Percentiles rank a stretch among this genome's conserved stretches.
Evolutionary conservation across 2,113 vertebrate genomes (phyloP).

Genomic region (Bettongia penicillata): DNA sequence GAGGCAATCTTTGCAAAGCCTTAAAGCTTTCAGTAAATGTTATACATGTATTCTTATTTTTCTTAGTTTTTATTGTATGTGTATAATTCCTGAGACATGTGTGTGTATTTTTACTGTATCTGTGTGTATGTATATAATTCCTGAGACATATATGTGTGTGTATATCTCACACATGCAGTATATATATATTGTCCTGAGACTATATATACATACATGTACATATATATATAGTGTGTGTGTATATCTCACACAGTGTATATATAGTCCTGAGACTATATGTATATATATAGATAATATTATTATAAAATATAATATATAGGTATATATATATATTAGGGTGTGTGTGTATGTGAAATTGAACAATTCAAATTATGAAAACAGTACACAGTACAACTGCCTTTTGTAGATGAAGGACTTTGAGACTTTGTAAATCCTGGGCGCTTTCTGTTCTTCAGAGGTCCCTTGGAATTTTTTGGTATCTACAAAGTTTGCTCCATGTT

Average conservation of each 20-base stretch:
- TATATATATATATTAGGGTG: no score
- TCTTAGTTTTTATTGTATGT: not conserved
- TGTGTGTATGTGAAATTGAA: not conserved
- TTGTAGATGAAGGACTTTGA: conserved; percentile 8
- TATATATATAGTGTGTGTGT: no score
- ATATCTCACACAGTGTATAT: no score
- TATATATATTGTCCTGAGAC: no score
- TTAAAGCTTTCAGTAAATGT: not conserved
- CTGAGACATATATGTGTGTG: not conserved
- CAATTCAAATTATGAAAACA: conserved; percentile 1
- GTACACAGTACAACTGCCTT: not conserved
- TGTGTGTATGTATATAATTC: not conserved
- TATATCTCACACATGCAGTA: no score
- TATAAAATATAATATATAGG: no score
- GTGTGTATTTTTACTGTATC: no score
- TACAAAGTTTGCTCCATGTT: not conserved
- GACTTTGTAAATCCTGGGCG: not conserved
- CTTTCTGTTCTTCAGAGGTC: not conserved
- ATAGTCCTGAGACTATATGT: no score
- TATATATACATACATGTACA: no score
- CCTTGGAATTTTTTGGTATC: conserved; percentile 10
- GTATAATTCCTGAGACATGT: not conserved
- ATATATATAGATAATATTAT: no score
- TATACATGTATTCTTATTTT: not conserved
- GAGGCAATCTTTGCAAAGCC: not conserved